Conservation (phyloP, 2,888 invertebrate genomes). For the Gastrophysa polygoni region DNA sequence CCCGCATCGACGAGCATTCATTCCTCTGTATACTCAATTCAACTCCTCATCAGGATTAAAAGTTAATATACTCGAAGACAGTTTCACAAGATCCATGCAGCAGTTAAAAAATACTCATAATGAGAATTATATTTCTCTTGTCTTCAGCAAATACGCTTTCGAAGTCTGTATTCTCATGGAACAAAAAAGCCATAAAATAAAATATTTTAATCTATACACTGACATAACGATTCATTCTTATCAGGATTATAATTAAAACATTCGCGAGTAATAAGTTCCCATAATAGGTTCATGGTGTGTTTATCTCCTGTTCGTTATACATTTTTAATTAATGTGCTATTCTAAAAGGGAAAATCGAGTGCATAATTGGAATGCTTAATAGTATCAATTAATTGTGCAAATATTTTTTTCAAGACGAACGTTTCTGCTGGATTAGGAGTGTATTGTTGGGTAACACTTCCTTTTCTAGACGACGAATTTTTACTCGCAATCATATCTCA, state of each 20-base stretch:
- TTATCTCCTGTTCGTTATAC: conserved; percentile 2
- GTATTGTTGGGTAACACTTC: not conserved
- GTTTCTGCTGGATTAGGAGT: not conserved
- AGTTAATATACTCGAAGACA: too few species aligned
- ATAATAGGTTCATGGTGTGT: not conserved
- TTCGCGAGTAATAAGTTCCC: conserved; percentile 16
- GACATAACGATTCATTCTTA: conserved; percentile 15
- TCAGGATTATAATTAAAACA: conserved; percentile 11
- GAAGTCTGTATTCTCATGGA: too few species aligned
- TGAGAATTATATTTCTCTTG: too few species aligned
- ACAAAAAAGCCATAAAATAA: too few species aligned
- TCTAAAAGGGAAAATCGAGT: conserved; percentile 10
- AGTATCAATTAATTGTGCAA: not conserved
- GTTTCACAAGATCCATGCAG: too few species aligned
- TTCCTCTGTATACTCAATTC: too few species aligned
- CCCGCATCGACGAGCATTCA: too few species aligned
- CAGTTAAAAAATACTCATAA: too few species aligned
- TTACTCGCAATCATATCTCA: too few species aligned
- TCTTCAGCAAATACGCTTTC: too few species aligned
- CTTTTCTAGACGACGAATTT: not conserved
- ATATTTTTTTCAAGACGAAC: not conserved
- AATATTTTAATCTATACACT: not conserved
- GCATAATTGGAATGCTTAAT: conserved; percentile 1
- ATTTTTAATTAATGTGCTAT: conserved; percentile 7
- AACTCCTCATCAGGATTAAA: too few species aligned